These are phyloP conservation scores for Mesoligia furuncula DNA, from an alignment of 2,888 invertebrate species.

Conservation along the genomic window DNA sequence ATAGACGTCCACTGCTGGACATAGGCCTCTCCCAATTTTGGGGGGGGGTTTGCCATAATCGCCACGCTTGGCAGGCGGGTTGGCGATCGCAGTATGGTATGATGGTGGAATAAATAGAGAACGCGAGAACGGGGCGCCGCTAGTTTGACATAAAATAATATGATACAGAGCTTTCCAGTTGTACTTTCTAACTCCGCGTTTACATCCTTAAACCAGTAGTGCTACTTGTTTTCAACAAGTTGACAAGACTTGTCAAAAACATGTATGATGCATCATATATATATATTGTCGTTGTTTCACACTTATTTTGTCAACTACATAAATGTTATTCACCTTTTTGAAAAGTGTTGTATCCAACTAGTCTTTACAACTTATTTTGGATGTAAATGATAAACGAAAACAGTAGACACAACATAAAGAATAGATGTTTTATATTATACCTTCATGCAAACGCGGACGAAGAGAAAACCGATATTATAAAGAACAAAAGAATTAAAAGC, in stretches of 20 bases:
- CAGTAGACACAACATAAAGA: not conserved
- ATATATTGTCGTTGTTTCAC: not conserved
- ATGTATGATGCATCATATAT: not conserved
- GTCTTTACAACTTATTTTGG: not conserved
- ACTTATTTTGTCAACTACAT: too few species aligned
- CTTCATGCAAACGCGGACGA: not conserved
- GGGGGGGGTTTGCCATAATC: too few species aligned
- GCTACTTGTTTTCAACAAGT: not conserved
- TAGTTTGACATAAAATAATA: not conserved
- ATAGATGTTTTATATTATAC: not conserved
- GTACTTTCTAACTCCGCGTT: not conserved
- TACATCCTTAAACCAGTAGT: not conserved
- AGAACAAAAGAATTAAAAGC: not conserved
- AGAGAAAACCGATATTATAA: not conserved
- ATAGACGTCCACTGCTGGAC: too few species aligned
- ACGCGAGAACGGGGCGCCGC: too few species aligned
- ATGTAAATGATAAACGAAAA: not conserved
- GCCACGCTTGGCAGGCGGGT: too few species aligned
- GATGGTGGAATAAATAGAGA: too few species aligned
- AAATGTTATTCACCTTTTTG: too few species aligned
- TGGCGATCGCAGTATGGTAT: too few species aligned
- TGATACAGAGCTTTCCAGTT: not conserved
- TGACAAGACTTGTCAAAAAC: not conserved
- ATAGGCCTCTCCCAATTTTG: too few species aligned
- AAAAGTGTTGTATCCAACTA: not conserved